Base-by-base conservation (phyloP, 2,113 vertebrate species). In the Trichechus manatus region DNA sequence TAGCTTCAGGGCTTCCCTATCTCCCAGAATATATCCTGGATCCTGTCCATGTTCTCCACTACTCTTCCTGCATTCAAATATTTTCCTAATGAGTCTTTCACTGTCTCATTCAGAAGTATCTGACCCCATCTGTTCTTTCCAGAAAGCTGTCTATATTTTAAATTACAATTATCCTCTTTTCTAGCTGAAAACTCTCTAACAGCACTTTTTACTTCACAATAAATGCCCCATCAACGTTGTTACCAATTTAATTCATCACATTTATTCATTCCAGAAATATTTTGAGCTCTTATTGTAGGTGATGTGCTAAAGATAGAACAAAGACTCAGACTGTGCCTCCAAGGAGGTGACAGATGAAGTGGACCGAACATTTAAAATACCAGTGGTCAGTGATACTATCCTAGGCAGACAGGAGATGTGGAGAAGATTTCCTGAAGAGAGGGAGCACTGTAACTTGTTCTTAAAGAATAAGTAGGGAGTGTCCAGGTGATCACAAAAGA, bases 161-260 rank as follows among this genome's bases (percentile, higher is more conserved):
- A 94, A 77, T 61, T 44, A 64, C 64, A 94, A 87, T 63, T 81
- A 80, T 81, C 17, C 17, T 92, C 25, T 88, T 87, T 59, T 70
- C 81, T 44, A 81, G 27, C 56, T 87, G 31, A 93, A 81, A 96
- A 61, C 11, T 78, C 47, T 63, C 23, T 44, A 70, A 84, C 50
- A 90, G 7, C 9, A 68, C 7, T 64, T 92, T 87, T 70, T 50
- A 53, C 44, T 77, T 94, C 50, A 95, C 29, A 85, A 53, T 84
- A 92, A 96, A 92, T 78, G 11, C 6, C 23, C 53, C 33, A 50
- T 87, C 15, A 70, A 33, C 31, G 63, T 20, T 50, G 36, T 92
- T 27, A 53, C 31, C 20, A 42, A 29, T 74, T 80, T 83, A 11
- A 36, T 80, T 68, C 1, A 81, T 72, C 50, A 25, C 63, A 31